phyloP scores from a whole-genome alignment of 1,140 invertebrate species.

The Brachionus rotundiformis region DNA sequence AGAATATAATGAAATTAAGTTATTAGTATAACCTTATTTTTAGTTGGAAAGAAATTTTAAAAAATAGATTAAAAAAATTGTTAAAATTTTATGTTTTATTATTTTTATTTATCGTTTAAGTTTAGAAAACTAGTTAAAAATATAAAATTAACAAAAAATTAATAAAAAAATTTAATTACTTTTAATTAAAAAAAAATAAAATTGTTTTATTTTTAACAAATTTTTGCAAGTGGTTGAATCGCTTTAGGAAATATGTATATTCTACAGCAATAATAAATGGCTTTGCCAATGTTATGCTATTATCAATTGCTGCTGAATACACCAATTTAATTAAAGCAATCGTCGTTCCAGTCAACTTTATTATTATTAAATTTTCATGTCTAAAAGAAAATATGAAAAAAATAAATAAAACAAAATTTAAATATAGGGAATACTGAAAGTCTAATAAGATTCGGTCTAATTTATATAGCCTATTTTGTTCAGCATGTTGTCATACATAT shows the following conservation, averaged over 20 bases:
- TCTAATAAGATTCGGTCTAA: not conserved
- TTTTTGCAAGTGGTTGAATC: no score
- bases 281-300: not conserved
- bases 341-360: not conserved
- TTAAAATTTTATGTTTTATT: not conserved
- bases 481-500: not conserved
- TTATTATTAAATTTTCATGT: no score
- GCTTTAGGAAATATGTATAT: conserved; percentile 52
- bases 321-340: conserved; percentile 19
- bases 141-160: not conserved
- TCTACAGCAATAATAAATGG: conserved; percentile 52
- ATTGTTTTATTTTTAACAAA: no score
- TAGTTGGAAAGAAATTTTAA: not conserved
- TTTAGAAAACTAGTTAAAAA: not conserved
- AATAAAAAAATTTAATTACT: not conserved
- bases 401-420: not conserved
- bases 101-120: conserved; percentile 1
- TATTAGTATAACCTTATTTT: not conserved
- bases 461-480: not conserved
- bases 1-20: not conserved
- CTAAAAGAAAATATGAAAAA: no score
- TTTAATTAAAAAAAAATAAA: not conserved
- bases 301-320: conserved; percentile 50
- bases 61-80: not conserved
- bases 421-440: not conserved